A percentile compares a stretch with the other conserved stretches of the same genome.
These are phyloP conservation scores for Euspilapteryx auroguttella DNA, from an alignment of 2,888 invertebrate species.

Conservation along the genomic window DNA sequence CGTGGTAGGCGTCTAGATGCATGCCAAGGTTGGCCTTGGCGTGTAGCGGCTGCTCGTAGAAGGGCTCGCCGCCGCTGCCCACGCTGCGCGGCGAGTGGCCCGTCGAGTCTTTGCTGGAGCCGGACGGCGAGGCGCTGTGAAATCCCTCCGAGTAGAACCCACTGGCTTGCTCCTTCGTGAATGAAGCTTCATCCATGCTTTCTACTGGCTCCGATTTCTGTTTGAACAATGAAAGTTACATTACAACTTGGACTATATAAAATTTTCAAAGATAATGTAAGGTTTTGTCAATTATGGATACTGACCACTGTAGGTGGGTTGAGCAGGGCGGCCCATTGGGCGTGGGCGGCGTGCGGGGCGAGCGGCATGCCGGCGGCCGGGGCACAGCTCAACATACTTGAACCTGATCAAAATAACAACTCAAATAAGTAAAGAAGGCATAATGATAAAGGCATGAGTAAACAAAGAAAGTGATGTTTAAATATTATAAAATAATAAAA, in stretches of 20 bases:
- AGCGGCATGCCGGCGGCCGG: conserved; percentile 49
- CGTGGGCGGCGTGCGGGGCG: conserved; percentile 27
- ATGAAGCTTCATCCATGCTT: conserved; percentile 39
- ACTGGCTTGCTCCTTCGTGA: conserved; percentile 60
- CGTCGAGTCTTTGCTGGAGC: conserved; percentile 55
- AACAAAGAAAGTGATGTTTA: too few species aligned
- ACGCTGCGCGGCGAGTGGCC: conserved; percentile 51
- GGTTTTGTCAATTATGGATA: conserved; percentile 6
- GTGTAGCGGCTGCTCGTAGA: conserved; percentile 37
- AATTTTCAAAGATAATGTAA: background rate
- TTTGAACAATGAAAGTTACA: conserved; percentile 10
- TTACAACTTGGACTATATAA: background rate
- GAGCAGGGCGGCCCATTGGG: conserved; percentile 30
- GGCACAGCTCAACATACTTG: conserved; percentile 49
- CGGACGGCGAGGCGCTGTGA: conserved; percentile 62
- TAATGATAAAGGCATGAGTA: too few species aligned
- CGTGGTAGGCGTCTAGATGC: conserved; percentile 39
- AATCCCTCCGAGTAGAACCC: conserved; percentile 65
- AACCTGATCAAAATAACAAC: too few species aligned
- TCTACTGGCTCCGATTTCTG: conserved; percentile 61
- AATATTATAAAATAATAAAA: too few species aligned
- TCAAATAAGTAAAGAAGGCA: too few species aligned
- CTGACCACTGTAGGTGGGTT: conserved; percentile 37
- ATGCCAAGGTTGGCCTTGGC: conserved; percentile 45
- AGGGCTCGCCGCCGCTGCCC: conserved; percentile 38